Base-by-base conservation (phyloP, 2,113 vertebrate genomes). In the Alouatta palliata region DNA sequence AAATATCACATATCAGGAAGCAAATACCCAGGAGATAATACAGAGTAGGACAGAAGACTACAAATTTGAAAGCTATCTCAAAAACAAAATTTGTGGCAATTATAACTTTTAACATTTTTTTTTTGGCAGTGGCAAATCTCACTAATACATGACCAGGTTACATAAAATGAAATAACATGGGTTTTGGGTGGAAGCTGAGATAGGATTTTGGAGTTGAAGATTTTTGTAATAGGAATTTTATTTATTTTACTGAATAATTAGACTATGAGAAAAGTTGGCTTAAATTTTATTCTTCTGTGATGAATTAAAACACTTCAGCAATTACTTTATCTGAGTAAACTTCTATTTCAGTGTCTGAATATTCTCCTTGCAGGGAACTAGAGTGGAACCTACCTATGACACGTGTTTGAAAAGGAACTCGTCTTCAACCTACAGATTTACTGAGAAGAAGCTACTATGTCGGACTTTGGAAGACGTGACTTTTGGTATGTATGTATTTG, bases 151-250 rank as follows among this genome's bases (percentile, higher is more conserved):
- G 16, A 84, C 70, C 17, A 70, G 7, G 14, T 11, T 52, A 94
- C 71, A 47, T 37, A 81, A 92, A 92, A 52, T 61, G 35, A 87
- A 68, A 66, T 87, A 71, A 49, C 6, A 8, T 52, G 9, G 16
- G 21, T 86, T 81, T 90, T 40, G 27, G 6, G 25, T 88, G 19
- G 5, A 84, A 80, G 68, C 16, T 82, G 11, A 27, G 8, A 21
- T n/a, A 90, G 10, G 37, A 87, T 68, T 94, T 97, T 68, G 5
- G 64, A 92, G 35, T 27, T 83, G 40, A 68, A 87, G 14, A 27
- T 49, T 82, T 83, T 87, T 90, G 66, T 76, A 76, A 52, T 35
- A 92, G 20, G 4, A 95, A 92, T 95, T 94, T 96, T 58, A 52
- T 95, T 30, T 82, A 83, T 90, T 79, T 90, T 94, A 80, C 21